A percentile compares a stretch with the other conserved stretches of the same genome.
Conservation (phyloP, 2,113 vertebrate genomes). For the Helogale parvula region DNA sequence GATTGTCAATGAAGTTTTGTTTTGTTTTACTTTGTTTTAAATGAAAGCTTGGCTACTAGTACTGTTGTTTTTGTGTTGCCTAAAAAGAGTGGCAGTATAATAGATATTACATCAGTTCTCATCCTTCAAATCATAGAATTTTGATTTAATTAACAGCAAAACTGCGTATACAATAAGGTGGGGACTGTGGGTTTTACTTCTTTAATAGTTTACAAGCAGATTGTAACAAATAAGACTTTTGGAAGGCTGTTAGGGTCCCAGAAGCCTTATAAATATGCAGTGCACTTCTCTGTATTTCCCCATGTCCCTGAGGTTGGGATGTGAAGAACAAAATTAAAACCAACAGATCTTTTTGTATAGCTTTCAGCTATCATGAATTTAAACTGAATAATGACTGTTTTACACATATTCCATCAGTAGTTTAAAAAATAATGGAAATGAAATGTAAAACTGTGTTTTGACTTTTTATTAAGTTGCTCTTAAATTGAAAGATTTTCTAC, state of each 20-base stretch:
- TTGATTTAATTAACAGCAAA: conserved; percentile 82
- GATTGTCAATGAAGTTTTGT: background rate
- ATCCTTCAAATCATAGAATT: conserved; percentile 56
- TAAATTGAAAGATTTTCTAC: conserved; percentile 43
- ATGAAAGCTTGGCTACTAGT: background rate
- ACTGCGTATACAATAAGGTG: conserved; percentile 66
- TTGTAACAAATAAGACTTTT: conserved; percentile 80
- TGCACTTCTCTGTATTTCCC: conserved; percentile 69
- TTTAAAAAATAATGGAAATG: conserved; percentile 55
- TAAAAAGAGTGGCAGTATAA: background rate
- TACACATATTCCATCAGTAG: conserved; percentile 47
- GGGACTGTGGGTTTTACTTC: conserved; percentile 76
- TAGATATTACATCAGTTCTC: conserved; percentile 11
- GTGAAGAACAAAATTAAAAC: conserved; percentile 79
- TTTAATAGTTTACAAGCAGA: conserved; percentile 80
- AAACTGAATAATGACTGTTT: conserved; percentile 63
- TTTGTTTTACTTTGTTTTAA: background rate
- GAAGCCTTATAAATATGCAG: conserved; percentile 81
- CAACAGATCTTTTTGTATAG: conserved; percentile 61
- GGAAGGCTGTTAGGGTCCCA: conserved; percentile 72
- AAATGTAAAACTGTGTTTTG: conserved; percentile 65
- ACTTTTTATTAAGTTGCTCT: conserved; percentile 51
- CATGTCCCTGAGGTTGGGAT: conserved; percentile 63
- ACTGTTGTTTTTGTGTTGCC: conserved; percentile 33
- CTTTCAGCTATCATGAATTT: conserved; percentile 74